Conservation (phyloP, 1,140 invertebrate species). For the Elysia chlorotica region DNA sequence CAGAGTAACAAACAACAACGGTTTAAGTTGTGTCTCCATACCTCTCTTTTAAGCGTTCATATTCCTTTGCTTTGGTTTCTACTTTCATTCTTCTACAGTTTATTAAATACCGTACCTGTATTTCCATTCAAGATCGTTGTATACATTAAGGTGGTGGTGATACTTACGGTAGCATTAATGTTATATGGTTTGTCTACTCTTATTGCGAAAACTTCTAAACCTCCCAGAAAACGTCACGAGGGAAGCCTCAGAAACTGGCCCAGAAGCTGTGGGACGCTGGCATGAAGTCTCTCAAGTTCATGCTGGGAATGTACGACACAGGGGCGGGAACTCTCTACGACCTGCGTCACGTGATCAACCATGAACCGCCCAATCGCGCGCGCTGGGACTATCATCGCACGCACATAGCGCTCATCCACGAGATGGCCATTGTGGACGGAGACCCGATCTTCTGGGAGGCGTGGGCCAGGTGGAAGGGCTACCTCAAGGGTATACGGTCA, state of each 20-base stretch:
- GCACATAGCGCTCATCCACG: slow-evolving; percentile 92
- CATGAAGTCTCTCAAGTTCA: slow-evolving; percentile 83
- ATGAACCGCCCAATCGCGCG: slow-evolving; percentile 81
- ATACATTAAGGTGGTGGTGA: too few relatives aligned
- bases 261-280: slow-evolving; percentile 79
- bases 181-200: too few relatives aligned
- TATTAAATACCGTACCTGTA: too few relatives aligned
- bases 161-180: too few relatives aligned
- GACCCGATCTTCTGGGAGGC: slow-evolving; percentile 77
- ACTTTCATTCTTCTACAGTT: too few relatives aligned
- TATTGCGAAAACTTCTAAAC: too few relatives aligned
- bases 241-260: slow-evolving; percentile 35
- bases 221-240: slow-evolving; percentile 68
- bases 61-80: too few relatives aligned
- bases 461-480: slow-evolving; percentile 91
- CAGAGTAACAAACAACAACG: too few relatives aligned
- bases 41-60: too few relatives aligned
- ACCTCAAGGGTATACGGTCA: slow-evolving; percentile 80
- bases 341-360: slow-evolving; percentile 86
- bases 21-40: too few relatives aligned
- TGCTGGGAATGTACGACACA: slow-evolving; percentile 92
- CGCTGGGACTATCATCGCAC: slow-evolving; percentile 98
- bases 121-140: too few relatives aligned
- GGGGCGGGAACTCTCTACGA: slow-evolving; percentile 97
- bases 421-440: slow-evolving; percentile 84